Evolutionary conservation across 2,888 invertebrate species (phyloP), one percentile per base, ranked within the genome.

Genomic region (Limnephilus rhombicus): DNA sequence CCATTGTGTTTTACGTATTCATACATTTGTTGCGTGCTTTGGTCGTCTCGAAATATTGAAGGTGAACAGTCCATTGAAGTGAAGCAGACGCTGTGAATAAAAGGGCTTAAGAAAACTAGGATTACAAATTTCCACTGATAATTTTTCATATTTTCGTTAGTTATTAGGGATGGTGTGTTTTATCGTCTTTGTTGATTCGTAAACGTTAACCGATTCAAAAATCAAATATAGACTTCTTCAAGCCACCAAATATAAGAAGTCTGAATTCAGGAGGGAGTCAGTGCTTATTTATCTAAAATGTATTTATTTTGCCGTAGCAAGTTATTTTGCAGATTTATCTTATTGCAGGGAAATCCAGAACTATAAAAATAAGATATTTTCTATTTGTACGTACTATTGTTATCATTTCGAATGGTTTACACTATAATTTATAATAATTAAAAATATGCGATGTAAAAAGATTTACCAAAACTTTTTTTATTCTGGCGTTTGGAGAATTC

Each of bases 1-100:
- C 90, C 90, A 90, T 90, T 90, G 90, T 90, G 81, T 89, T 80
- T 80, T 41, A 80, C 31, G 88, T 89, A 80, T 80, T 89, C 80
- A 80, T 80, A 89, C 80, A 80, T 89, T 68, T 80, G 68, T 80
- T 68, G 88, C 88, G 31, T 15, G 31, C 68, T 68, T 68, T 31
- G 68, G 80, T 45, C 24, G 80, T 80, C 80, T 89, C 34, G n/a
- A 89, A 89, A 87, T 53, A 83, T 83, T 15, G 83, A 83, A 49
- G 86, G 45, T 86, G 85, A 45, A 89, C 88, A 89, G 45, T 89
- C 68, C 80, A 89, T 80, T 89, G 80, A 80, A n/a, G 68, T 68
- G 68, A 68, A 68, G 68, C 24, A 68, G 68, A 68, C 68, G 37
- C 24, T 68, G 53, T 5, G 7, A 68, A 68, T 5, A 15, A 18